phyloP scores from a whole-genome alignment of 2,797 vertebrate genomes.

The Macropodus opercularis region DNA sequence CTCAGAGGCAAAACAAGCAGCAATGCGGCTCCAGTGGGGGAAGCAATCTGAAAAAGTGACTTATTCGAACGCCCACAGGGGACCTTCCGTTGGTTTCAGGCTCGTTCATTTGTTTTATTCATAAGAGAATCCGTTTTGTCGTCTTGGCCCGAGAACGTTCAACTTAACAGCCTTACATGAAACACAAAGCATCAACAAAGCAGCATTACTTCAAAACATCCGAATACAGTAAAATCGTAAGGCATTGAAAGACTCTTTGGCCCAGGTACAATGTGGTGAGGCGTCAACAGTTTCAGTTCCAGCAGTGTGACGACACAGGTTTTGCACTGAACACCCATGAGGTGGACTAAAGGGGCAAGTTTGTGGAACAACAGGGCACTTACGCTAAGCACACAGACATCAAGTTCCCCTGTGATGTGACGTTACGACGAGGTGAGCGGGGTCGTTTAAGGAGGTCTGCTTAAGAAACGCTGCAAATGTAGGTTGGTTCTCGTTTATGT shows the following conservation, averaged over 20 bases:
- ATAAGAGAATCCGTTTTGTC: no score
- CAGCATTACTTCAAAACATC: not conserved
- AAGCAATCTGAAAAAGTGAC: no score
- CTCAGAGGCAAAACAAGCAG: no score
- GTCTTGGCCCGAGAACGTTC: no score
- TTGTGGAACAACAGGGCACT: not conserved
- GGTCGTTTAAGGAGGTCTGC: not conserved
- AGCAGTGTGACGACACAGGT: not conserved
- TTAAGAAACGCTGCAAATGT: no score
- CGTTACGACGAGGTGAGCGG: not conserved
- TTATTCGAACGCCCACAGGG: no score
- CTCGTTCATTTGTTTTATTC: no score
- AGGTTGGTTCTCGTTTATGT: no score
- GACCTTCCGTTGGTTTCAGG: no score
- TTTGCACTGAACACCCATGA: not conserved
- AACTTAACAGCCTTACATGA: no score
- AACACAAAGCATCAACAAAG: not conserved
- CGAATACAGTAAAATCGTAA: not conserved
- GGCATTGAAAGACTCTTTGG: not conserved
- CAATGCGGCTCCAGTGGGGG: no score
- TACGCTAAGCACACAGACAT: not conserved
- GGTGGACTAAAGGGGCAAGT: not conserved
- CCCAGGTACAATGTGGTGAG: no score
- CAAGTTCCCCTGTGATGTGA: not conserved
- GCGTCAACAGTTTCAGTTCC: not conserved